Evolutionary conservation across 2,113 vertebrate species (phyloP), one percentile per base, ranked within the genome.

Genomic region (Pteronura brasiliensis): DNA sequence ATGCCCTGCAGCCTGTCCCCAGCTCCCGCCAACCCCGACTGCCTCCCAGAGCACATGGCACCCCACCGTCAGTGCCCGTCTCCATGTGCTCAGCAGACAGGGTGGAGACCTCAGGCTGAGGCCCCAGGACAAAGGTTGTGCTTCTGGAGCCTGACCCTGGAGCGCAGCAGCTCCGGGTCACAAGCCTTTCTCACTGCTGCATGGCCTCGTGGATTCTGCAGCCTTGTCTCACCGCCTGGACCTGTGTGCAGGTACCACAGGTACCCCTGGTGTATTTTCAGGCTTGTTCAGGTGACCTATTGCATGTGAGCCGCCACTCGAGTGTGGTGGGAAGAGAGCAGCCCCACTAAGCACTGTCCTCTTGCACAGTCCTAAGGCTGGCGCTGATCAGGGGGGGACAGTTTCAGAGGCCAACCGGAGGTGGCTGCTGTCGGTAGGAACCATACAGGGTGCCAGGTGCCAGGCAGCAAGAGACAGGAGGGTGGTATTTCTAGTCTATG

Each of bases 81-180:
- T 36, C 98, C 96, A 99, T 99, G 99, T 99, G 98, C 98, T 98
- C 99, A 96, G 96, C 98, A 98, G 89, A 49, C 98, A 94, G 98
- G 99, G 98, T 99, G 98, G 95, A 99, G 98, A 90, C 98, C 98
- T 97, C 80, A 96, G 99, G 95, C 99, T 99, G 98, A 99, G 99
- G 98, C 99, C 99, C 97, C 99, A 99, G 99, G 99, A 99, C 99
- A 99, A 98, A 97, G 97, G 61, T 2, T 93, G 81, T 39, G 6
- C 63, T 82, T 72, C 82, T 61, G 47, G 42, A 34, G 42, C 67
- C 42, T 39, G 55, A 49, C 17, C 14, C 63, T 81, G 63, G 55
- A 52, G 20, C 2, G 4, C 15, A 13, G n/a, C 10, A 49, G 9
- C 47, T 67, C 39, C 34, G 69, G 47, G 25, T 74, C 18, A 3